A percentile compares a stretch with the other conserved stretches of the same genome.
Conservation (phyloP, 2,888 invertebrate species). For the Vanessa cardui region DNA sequence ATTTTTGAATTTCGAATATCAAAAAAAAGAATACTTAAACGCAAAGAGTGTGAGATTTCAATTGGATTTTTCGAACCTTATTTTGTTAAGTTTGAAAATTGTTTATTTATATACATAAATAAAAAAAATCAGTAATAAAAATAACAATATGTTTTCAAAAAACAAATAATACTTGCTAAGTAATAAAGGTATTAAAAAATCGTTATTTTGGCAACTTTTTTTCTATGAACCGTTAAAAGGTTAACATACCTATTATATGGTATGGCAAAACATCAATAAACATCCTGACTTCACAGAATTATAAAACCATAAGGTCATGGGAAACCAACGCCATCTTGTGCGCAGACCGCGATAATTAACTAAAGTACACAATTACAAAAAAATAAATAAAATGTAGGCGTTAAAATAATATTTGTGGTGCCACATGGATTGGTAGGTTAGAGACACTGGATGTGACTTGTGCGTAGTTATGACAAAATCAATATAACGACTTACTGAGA, state of each 20-base stretch:
- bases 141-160: no score
- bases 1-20: no score
- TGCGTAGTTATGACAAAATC: constrained; percentile 13
- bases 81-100: no score
- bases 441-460: constrained; percentile 53
- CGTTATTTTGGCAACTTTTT: neutral
- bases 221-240: neutral
- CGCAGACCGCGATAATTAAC: constrained; percentile 54
- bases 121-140: no score
- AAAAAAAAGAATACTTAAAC: no score
- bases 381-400: constrained; percentile 55
- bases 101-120: no score
- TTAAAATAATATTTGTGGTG: constrained; percentile 69
- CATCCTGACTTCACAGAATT: constrained; percentile 34
- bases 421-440: constrained; percentile 52
- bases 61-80: no score
- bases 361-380: constrained; percentile 59
- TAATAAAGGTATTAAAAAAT: no score
- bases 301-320: constrained; percentile 50
- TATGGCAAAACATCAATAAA: constrained; percentile 11
- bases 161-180: no score
- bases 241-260: neutral
- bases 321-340: constrained; percentile 51
- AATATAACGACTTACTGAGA: neutral
- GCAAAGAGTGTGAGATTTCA: no score